These are phyloP conservation scores for Okapia johnstoni DNA, from an alignment of 2,113 vertebrate species.

Conservation along the genomic window DNA sequence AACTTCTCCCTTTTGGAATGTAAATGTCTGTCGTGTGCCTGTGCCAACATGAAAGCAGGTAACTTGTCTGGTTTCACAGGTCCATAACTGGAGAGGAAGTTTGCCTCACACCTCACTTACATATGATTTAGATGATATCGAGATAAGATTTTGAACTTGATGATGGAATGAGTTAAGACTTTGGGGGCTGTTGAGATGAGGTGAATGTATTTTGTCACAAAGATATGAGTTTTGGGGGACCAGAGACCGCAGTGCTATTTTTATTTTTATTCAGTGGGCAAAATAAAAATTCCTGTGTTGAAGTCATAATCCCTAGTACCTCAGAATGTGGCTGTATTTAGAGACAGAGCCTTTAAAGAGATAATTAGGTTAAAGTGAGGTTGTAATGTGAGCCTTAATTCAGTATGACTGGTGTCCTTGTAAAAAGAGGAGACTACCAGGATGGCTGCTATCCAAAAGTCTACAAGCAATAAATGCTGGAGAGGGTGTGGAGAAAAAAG, in stretches of 20 bases:
- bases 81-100: background rate
- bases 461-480: too few species aligned
- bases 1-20: background rate
- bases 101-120: background rate
- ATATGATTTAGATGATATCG: background rate
- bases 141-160: background rate
- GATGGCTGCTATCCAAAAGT: too few species aligned
- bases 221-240: background rate
- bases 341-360: background rate
- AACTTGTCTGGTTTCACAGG: background rate
- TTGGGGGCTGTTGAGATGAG: background rate
- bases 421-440: background rate
- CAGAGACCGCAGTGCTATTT: background rate
- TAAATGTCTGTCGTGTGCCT: background rate
- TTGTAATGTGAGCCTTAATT: background rate
- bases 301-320: background rate
- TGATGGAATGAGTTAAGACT: background rate
- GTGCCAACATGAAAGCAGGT: background rate
- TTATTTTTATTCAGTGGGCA: background rate
- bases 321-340: background rate
- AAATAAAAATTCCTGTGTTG: background rate
- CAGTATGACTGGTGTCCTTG: background rate
- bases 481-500: too few species aligned
- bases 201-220: background rate
- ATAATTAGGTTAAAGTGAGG: background rate